Evolutionary conservation across 2,888 invertebrate genomes (phyloP), one percentile per base, ranked within the genome.

Genomic region (Odontocolon sp.): DNA sequence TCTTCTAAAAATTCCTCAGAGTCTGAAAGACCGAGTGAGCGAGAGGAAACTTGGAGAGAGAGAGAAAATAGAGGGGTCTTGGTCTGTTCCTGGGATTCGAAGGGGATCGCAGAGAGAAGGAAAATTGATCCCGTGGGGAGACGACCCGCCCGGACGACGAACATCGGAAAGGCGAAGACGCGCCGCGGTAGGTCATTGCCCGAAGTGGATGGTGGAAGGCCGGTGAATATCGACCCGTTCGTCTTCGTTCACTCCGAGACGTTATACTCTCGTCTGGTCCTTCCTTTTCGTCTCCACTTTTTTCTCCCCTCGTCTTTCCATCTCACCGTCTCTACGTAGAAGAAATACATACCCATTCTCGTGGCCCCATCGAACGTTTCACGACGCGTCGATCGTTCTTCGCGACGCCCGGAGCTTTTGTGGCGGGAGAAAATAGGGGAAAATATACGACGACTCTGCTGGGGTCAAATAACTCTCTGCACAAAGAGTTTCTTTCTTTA

Each of bases 211-310:
- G 67, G 33, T 63, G 81, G 83, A 85, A 87, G 83, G 86, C 83
- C 84, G 86, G 84, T 85, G 84, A 87, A 87, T 88, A 88, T 88
- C 88, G 88, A 88, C 84, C 86, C 83, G 85, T 83, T 82, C 83
- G 83, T 84, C 81, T 68, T 75, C 56, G 72, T 68, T 47, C 72
- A 57, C 54, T 67, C 50, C 57, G 33, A 57, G 31, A 31, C 33
- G 56, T 54, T 36, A 50, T 54, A 11, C 42, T 36, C 38, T 6
- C 36, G 31, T 42, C 52, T 54, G n/a, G n/a, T n/a, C n/a, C n/a
- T n/a, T 26, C 52, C 40, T 21, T n/a, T 61, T 38, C 28, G 23
- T 26, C 26, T 67, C 47, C 40, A 33, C 31, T 26, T 28, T 54
- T 18, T 50, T 63, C 47, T 52, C 61, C 56, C 26, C 50, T 11